Base-by-base conservation (phyloP, 2,113 vertebrate species). In the Delphinus delphis region DNA sequence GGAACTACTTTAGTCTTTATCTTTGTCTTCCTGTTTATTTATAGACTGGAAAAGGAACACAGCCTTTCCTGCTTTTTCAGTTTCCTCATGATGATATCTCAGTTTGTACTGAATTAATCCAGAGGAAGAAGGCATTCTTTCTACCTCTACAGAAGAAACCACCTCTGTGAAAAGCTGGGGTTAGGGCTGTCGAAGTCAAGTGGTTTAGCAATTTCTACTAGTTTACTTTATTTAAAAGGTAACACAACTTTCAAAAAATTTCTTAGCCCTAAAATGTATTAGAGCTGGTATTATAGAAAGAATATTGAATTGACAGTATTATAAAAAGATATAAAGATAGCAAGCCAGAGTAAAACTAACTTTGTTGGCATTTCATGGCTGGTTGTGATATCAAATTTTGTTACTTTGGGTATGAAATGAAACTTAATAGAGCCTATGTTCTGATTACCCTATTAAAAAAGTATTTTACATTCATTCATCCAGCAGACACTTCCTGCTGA, bases 1-100 rank as follows among this genome's bases (percentile, higher is more conserved):
- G 90, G 80, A 97, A 63, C 63, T 36, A 76, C 87, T 90, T 95
- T 14, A 84, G 62, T 95, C 77, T 96, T 97, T 97, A 96, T 95
- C 95, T 96, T 97, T 92, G 95, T 95, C 90, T 95, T 97, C 95
- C 88, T 97, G 93, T 97, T 97, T 96, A 97, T 97, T 98, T 97
- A 93, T 96, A 97, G 96, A 58, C 89, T 90, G 50, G 95, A 65
- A 97, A 84, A 97, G 97, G 98, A 97, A 98, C 97, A 93, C 92
- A 90, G 87, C 53, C 92, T 97, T 98, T 98, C 97, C 97, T 97
- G 97, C 93, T 68, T 90, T 92, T 97, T 90, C 53, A 84, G 79
- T 92, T 92, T 96, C 95, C 97, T 93, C 92, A 79, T 84, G 96
- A 93, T 96, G 79, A 50, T 96, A 97, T 92, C 95, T 95, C 79